Conservation (phyloP, 2,888 invertebrate species). For the Imbricaverruca yamaguchii region DNA sequence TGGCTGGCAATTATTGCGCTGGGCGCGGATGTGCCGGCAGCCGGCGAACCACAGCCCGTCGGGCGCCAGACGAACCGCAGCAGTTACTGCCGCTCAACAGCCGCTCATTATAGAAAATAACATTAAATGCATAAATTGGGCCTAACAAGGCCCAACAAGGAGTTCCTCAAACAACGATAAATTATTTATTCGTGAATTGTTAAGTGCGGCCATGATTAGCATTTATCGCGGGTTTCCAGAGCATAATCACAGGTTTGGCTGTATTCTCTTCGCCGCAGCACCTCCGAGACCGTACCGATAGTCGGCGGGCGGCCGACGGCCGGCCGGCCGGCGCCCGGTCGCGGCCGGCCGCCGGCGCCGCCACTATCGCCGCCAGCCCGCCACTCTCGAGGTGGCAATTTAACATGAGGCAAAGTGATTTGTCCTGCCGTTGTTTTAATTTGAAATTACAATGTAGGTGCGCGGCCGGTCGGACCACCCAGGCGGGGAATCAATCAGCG, state of each 20-base stretch:
- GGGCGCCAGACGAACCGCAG: no score
- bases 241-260: constrained; percentile 17
- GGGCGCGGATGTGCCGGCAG: background rate
- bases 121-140: constrained; percentile 17
- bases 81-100: background rate
- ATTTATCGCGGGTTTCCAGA: constrained; percentile 20
- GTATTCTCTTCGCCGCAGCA: constrained; percentile 14
- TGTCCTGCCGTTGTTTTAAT: constrained; percentile 21
- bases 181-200: constrained; percentile 22
- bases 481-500: background rate
- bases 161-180: constrained; percentile 18
- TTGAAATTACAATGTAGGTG: constrained; percentile 20
- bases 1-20: background rate
- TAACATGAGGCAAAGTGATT: constrained; percentile 16
- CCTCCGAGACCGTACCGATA: background rate
- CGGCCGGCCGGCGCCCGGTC: background rate
- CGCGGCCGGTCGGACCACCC: constrained; percentile 1
- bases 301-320: background rate
- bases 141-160: constrained; percentile 9
- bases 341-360: background rate
- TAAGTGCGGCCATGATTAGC: constrained; percentile 21
- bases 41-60: background rate
- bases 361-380: background rate
- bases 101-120: constrained; percentile 15
- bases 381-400: constrained; percentile 3